phyloP scores from a whole-genome alignment of 2,113 vertebrate species.

The Alexandromys fortis region DNA sequence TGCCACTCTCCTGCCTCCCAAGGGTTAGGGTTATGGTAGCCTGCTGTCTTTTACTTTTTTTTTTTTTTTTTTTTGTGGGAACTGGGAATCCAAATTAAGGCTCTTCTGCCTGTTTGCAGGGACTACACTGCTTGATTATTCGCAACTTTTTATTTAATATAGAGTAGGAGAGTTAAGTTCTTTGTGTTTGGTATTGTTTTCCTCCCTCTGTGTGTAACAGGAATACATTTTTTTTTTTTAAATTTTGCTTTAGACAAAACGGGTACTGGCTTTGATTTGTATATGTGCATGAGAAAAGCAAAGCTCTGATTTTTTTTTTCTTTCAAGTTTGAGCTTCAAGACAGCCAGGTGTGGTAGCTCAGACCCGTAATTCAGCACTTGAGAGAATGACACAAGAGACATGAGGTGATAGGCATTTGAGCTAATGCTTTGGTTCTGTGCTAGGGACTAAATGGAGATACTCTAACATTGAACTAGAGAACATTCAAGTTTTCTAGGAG shows the following conservation, averaged over 20 bases:
- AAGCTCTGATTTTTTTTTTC: not conserved
- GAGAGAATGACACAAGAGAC: not conserved
- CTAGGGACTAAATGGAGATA: not conserved
- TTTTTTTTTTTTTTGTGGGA: not conserved
- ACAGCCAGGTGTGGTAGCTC: not conserved
- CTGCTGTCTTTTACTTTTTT: too few relatives aligned
- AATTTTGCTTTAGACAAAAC: not conserved
- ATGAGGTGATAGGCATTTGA: not conserved
- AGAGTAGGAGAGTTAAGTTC: not conserved
- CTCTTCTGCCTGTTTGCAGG: not conserved
- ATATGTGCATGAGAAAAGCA: not conserved
- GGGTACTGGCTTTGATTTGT: not conserved
- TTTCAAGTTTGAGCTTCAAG: conserved; percentile 15
- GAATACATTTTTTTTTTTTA: not conserved
- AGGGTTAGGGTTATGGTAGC: not conserved
- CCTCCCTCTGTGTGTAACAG: not conserved
- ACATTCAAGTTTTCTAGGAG: not conserved
- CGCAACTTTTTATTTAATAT: not conserved
- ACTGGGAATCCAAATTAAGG: not conserved
- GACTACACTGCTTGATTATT: not conserved
- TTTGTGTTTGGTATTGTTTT: not conserved
- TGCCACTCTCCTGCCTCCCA: too few relatives aligned
- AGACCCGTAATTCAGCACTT: not conserved
- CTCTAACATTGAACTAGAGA: not conserved
- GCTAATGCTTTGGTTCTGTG: not conserved